Evolutionary conservation across 2,888 invertebrate species (phyloP), one percentile per base, ranked within the genome.

Genomic region (Drosophila borborema): DNA sequence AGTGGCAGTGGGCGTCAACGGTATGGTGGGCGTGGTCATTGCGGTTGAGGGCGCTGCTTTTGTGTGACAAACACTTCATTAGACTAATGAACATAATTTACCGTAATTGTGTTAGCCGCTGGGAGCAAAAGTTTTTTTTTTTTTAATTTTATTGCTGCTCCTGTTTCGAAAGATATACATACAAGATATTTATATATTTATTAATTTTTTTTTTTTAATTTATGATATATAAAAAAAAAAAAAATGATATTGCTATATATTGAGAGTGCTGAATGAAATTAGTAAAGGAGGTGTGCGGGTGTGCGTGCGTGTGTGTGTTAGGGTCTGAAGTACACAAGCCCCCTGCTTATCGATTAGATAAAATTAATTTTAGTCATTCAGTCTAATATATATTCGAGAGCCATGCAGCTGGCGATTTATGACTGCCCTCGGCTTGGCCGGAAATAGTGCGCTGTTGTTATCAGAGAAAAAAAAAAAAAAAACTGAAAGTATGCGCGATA

Each of bases 11-110:
- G 28, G 48, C 16, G 58, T 48, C 49, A 60, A 23, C 60, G 48
- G 60, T 55, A n/a, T 5, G 18, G 40, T 49, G 60, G 60, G 60
- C 60, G 40, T 60, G 60, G 49, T 7, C 55, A 51, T 14, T 46
- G 61, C n/a, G 40, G n/a, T n/a, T 41, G 46, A 14, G 48, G 62
- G 38, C 54, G 63, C 60, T 55, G 38, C 64, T 63, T 64, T 67
- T 67, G 77, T 77, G 56, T 59, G 67, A 81, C 77, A 81, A 75
- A 82, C 85, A 82, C 86, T 90, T 85, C 86, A 90, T 85, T 85
- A 90, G 69, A 90, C 83, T 85, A 90, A 85, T 90, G 85, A 90
- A 80, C 83, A 82, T 82, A 90, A 88, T 86, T 82, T 80, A 49
- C 54, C 63, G 65, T 83, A 86, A 85, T 88, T 85, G 74, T 64